Percentiles rank a stretch among this genome's conserved stretches.
Conservation (phyloP, 2,113 vertebrate species). For the Raja brachyura region DNA sequence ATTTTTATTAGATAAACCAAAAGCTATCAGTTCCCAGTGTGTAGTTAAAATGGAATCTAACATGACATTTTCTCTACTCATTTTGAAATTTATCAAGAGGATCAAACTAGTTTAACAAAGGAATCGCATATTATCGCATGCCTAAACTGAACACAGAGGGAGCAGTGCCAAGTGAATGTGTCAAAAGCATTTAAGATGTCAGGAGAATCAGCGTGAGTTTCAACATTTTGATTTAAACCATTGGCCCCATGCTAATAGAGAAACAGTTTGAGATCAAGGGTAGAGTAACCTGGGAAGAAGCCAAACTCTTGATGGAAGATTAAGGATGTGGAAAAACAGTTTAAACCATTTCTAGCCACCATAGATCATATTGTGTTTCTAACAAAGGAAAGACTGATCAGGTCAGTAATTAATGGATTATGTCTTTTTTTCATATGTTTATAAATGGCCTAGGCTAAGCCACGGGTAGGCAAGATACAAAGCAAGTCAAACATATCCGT, state of each 20-base stretch:
- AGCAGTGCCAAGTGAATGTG: constrained; percentile 36
- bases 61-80: neutral
- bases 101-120: constrained; percentile 35
- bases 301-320: constrained; percentile 38
- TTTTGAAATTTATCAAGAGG: constrained; percentile 20
- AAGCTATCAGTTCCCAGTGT: neutral
- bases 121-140: constrained; percentile 31
- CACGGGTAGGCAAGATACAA: neutral
- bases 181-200: constrained; percentile 39
- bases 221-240: constrained; percentile 39
- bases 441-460: neutral
- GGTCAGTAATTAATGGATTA: constrained; percentile 35
- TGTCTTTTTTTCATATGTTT: neutral
- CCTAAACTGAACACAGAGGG: constrained; percentile 33
- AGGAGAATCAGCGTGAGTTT: constrained; percentile 37
- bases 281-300: constrained; percentile 38
- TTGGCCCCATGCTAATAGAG: constrained; percentile 39
- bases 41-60: constrained; percentile 7
- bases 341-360: constrained; percentile 30
- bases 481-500: constrained; percentile 13
- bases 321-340: constrained; percentile 37
- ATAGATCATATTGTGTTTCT: constrained; percentile 29
- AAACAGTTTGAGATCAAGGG: constrained; percentile 39
- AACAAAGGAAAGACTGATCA: constrained; percentile 29
- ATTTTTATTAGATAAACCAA: neutral